A percentile compares a stretch with the other conserved stretches of the same genome.
These are phyloP conservation scores for Diadegma fenestrale DNA, from an alignment of 2,888 invertebrate genomes.

Conservation along the genomic window DNA sequence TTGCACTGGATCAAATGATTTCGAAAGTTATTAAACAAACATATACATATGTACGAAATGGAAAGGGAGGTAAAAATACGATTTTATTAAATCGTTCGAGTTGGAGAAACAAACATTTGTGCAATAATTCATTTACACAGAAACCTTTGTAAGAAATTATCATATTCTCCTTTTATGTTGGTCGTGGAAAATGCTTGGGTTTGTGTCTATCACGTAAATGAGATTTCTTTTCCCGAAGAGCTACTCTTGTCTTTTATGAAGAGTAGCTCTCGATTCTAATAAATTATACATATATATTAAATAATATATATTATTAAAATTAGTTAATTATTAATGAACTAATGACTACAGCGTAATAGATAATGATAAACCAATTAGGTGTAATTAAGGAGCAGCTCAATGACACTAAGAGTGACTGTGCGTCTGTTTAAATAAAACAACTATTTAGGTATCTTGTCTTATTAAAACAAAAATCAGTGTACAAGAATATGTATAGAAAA, in stretches of 20 bases:
- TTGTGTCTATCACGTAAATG: slow-evolving; percentile 45
- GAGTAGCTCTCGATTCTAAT: slow-evolving; percentile 58
- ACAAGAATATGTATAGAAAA: slow-evolving; percentile 79
- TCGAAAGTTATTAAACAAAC: slow-evolving; percentile 2
- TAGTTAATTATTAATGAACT: slow-evolving; percentile 75
- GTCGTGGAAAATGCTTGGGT: slow-evolving; percentile 59
- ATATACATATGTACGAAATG: slow-evolving; percentile 22
- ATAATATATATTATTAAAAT: slow-evolving; percentile 72
- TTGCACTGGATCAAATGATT: background rate
- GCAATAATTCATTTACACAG: slow-evolving; percentile 42
- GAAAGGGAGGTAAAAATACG: slow-evolving; percentile 9
- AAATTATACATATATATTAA: slow-evolving; percentile 63
- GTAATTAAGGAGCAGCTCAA: slow-evolving; percentile 82
- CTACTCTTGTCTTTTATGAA: slow-evolving; percentile 58
- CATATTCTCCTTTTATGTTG: slow-evolving; percentile 63
- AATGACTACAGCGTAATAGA: slow-evolving; percentile 75
- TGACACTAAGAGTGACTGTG: slow-evolving; percentile 81
- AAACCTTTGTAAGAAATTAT: slow-evolving; percentile 54
- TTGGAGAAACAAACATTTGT: slow-evolving; percentile 44
- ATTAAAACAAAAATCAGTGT: slow-evolving; percentile 76
- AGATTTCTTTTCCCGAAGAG: slow-evolving; percentile 51
- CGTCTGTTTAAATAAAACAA: slow-evolving; percentile 77
- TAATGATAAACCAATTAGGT: slow-evolving; percentile 77
- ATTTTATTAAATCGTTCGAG: slow-evolving; percentile 5
- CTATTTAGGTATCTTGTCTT: slow-evolving; percentile 78